Base-by-base conservation (phyloP, 2,888 invertebrate genomes). In the Diarsia dahlii region DNA sequence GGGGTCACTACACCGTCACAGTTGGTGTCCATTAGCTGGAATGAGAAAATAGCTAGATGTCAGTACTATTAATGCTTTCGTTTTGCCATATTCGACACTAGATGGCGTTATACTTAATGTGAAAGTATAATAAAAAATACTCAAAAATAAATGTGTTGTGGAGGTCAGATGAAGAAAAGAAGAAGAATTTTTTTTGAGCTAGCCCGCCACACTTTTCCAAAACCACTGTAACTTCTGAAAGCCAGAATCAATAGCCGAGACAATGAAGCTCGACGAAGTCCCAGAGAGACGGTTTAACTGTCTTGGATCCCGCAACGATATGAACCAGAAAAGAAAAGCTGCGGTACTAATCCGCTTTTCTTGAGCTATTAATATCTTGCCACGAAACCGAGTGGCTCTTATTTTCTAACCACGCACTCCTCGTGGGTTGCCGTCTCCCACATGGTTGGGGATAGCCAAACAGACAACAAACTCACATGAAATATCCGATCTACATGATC, bases 401-500 rank as follows among this genome's bases (percentile, higher is more conserved):
- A 39, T 39, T 39, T 6, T 39, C 39, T 39, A 39, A 1, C 8
- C 8, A 39, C 39, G 8, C 6, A 8, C 39, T 8, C 8, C 0
- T 39, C 39, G 6, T 39, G 39, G 12, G n/a, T 10, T 10, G n/a
- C 54, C n/a, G n/a, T 9, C 52, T 0, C 12, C 3, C 10, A n/a
- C 48, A 18, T 50, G 20, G 20, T 50, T 50, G 18, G 6, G 3
- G 8, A 50, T 20, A 50, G 8, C 6, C 23, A 56, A 56, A 0
- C 56, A 56, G 56, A 28, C 8, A 3, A 28, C 18, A 5, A 45
- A 63, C 97, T 97, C 91, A 99, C 99, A 92, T 98, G 98, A 92
- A 99, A 99, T 91, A 99, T 98, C 90, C 97, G 97, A 90, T 99
- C 98, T 62, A 98, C 99, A 91, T 99, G 99, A 76, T 98, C 98